A percentile compares a stretch with the other conserved stretches of the same genome.
These are phyloP conservation scores for Cryptotermes secundus DNA, from an alignment of 1,140 invertebrate species.

Conservation along the genomic window DNA sequence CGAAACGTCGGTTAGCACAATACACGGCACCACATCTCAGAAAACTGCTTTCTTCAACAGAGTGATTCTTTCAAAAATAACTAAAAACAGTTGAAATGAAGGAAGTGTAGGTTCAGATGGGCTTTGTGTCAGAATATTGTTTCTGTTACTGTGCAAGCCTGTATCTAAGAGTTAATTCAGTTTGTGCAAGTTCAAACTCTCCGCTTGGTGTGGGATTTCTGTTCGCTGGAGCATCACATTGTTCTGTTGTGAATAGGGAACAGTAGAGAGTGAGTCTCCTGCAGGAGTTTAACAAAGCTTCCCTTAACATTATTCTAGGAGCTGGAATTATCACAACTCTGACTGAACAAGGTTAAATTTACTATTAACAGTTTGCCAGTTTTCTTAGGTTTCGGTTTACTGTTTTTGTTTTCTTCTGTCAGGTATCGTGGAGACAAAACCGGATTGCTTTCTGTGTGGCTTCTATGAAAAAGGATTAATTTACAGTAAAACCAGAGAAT, in stretches of 20 bases:
- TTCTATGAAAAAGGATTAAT: background rate
- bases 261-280: background rate
- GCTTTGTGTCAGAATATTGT: too few species aligned
- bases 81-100: too few species aligned
- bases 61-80: too few species aligned
- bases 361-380: conserved; percentile 33
- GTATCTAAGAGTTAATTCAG: background rate
- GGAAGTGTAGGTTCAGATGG: too few species aligned
- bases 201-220: background rate
- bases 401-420: background rate
- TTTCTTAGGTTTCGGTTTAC: background rate
- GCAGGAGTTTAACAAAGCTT: background rate
- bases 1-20: too few species aligned
- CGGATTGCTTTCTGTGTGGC: background rate
- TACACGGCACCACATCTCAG: too few species aligned
- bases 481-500: background rate
- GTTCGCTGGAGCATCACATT: background rate
- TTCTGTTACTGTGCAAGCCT: background rate
- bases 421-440: background rate
- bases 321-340: background rate
- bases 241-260: background rate
- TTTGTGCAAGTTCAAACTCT: background rate
- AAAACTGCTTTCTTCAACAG: too few species aligned
- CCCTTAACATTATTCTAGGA: background rate
- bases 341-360: conserved; percentile 24